These are phyloP conservation scores for Liopterus haemorrhoidalis DNA, from an alignment of 2,888 invertebrate species.

Conservation along the genomic window DNA sequence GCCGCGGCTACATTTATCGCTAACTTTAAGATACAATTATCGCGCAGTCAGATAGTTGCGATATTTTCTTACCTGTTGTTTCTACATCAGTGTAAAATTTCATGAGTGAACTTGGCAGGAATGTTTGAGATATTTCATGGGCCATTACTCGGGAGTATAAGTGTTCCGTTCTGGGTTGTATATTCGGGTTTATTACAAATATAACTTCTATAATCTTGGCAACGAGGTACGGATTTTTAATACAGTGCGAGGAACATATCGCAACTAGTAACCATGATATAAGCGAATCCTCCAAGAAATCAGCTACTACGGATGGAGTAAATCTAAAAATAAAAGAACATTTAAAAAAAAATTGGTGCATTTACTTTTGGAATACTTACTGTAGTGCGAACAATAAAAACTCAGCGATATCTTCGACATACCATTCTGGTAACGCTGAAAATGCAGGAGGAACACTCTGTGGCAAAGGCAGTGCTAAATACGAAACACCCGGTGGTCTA, in stretches of 20 bases:
- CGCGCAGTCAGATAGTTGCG: too few species aligned
- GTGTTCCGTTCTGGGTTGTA: constrained; percentile 48
- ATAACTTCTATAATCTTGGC: constrained; percentile 93
- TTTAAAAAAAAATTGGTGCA: constrained; percentile 7
- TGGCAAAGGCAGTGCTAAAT: constrained; percentile 52
- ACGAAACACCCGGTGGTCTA: constrained; percentile 47
- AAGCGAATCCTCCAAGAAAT: constrained; percentile 73
- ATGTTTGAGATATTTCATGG: constrained; percentile 75
- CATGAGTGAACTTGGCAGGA: constrained; percentile 86
- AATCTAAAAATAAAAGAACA: constrained; percentile 52
- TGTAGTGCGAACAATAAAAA: constrained; percentile 88
- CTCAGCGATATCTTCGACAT: constrained; percentile 95
- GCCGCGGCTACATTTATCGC: too few species aligned
- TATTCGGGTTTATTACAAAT: constrained; percentile 69
- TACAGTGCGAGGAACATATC: constrained; percentile 82
- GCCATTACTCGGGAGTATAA: constrained; percentile 76
- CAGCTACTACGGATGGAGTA: constrained; percentile 66
- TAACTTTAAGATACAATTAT: too few species aligned
- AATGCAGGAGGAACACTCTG: constrained; percentile 67
- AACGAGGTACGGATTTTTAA: constrained; percentile 94
- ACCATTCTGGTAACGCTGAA: constrained; percentile 93
- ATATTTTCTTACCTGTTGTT: too few species aligned
- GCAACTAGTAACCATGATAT: constrained; percentile 84
- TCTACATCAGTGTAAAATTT: constrained; percentile 98
- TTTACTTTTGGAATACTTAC: constrained; percentile 56